A percentile compares a stretch with the other conserved stretches of the same genome.
Conservation (phyloP, 2,888 invertebrate species). For the Sabellastarte sp. region DNA sequence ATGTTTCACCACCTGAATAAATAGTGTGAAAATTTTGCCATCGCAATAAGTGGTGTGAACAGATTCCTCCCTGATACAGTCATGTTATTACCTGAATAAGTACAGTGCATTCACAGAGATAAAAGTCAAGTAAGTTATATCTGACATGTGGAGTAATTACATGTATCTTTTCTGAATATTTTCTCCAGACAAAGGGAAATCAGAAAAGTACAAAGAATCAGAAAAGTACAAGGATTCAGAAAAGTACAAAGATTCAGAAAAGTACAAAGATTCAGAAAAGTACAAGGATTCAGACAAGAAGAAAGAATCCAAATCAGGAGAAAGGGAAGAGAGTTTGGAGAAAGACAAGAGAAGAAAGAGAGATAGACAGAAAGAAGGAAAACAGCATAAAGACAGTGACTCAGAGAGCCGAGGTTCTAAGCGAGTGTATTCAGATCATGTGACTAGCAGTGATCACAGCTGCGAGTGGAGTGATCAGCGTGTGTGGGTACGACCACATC, state of each 20-base stretch:
- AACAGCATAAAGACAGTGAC: background rate
- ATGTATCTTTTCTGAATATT: background rate
- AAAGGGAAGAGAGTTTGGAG: background rate
- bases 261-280: background rate
- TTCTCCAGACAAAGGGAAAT: conserved; percentile 39
- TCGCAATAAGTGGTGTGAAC: background rate
- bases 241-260: conserved; percentile 3
- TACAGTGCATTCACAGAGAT: background rate
- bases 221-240: conserved; percentile 6
- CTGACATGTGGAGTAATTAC: background rate
- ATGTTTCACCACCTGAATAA: too few species aligned
- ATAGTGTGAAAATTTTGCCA: background rate
- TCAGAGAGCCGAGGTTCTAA: too few species aligned
- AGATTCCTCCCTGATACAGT: background rate
- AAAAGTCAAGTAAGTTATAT: too few species aligned
- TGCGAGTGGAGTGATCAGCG: background rate
- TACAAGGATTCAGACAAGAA: background rate
- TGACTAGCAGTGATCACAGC: too few species aligned
- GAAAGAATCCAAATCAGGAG: background rate
- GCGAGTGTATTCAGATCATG: too few species aligned
- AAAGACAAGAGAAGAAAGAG: background rate
- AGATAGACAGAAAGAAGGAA: background rate
- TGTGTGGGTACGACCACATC: conserved; percentile 53
- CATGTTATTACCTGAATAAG: background rate
- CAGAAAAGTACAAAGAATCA: conserved; percentile 29